These are phyloP conservation scores for Colinus virginianus DNA, from an alignment of 2,113 vertebrate species.

Conservation along the genomic window DNA sequence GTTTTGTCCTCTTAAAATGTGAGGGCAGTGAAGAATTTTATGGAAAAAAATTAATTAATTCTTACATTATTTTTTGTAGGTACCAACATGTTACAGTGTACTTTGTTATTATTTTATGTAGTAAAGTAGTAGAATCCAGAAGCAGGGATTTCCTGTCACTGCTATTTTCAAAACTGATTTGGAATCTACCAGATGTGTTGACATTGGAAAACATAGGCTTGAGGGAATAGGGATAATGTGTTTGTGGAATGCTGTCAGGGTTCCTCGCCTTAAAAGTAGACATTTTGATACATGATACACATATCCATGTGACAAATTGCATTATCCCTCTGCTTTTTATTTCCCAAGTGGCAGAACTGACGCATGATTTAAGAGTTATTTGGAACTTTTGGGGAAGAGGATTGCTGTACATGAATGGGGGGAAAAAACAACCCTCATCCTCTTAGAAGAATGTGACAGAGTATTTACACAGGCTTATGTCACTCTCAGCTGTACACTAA, in stretches of 20 bases:
- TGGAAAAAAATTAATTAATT: background rate
- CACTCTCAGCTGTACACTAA: slow-evolving; percentile 64
- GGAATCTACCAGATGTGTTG: background rate
- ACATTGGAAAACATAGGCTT: background rate
- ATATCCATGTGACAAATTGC: background rate
- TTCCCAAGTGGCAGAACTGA: background rate
- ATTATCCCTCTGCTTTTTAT: background rate
- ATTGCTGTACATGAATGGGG: background rate
- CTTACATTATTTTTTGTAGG: background rate
- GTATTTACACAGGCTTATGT: slow-evolving; percentile 65
- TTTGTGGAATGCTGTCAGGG: background rate
- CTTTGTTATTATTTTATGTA: background rate
- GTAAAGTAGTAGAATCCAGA: background rate
- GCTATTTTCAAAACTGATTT: background rate
- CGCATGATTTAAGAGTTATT: background rate
- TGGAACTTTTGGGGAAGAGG: background rate
- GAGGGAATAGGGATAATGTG: background rate
- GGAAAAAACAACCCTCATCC: slow-evolving; percentile 5
- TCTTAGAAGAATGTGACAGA: slow-evolving; percentile 45
- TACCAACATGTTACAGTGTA: accelerated
- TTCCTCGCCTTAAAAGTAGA: background rate
- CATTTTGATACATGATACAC: background rate
- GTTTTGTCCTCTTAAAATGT: background rate
- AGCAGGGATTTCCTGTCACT: background rate
- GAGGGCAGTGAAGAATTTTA: background rate